Percentiles rank a stretch among this genome's conserved stretches.
phyloP scores from a whole-genome alignment of 2,113 vertebrate species.

The Cololabis saira region DNA sequence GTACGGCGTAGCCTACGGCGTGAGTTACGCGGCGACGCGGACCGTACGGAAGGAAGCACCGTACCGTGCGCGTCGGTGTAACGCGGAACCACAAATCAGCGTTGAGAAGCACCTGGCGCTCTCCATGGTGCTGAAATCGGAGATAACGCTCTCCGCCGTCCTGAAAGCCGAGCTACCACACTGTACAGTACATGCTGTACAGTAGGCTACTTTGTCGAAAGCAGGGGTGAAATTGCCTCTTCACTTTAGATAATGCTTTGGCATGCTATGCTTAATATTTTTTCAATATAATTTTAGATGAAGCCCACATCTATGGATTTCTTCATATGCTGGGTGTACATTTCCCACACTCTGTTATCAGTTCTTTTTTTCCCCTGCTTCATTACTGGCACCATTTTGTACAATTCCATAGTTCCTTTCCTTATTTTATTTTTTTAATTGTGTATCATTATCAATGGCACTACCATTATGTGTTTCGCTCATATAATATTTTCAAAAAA shows the following conservation, averaged over 20 bases:
- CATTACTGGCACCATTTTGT: constrained; percentile 40
- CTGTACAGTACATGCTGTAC: constrained; percentile 52
- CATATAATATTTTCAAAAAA: neutral
- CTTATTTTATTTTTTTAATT: constrained; percentile 13
- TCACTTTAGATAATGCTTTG: constrained; percentile 8
- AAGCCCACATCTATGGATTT: constrained; percentile 29
- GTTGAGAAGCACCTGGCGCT: constrained; percentile 55
- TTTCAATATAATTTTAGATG: constrained; percentile 7
- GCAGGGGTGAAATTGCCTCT: neutral
- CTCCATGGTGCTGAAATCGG: constrained; percentile 56
- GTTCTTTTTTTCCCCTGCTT: constrained; percentile 2
- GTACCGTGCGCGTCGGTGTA: no score
- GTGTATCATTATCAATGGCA: constrained; percentile 1
- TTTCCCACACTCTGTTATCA: neutral
- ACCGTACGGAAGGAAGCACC: no score
- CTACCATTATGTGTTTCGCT: neutral
- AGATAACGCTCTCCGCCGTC: constrained; percentile 47
- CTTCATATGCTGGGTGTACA: constrained; percentile 7
- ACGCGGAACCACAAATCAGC: no score
- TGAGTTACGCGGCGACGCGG: no score
- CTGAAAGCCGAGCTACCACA: constrained; percentile 44
- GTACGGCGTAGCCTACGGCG: no score
- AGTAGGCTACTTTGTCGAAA: constrained; percentile 30
- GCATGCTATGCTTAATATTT: constrained; percentile 12
- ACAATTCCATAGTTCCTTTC: neutral